Base-by-base conservation (phyloP, 2,113 vertebrate genomes). In the Neolamprologus longior region DNA sequence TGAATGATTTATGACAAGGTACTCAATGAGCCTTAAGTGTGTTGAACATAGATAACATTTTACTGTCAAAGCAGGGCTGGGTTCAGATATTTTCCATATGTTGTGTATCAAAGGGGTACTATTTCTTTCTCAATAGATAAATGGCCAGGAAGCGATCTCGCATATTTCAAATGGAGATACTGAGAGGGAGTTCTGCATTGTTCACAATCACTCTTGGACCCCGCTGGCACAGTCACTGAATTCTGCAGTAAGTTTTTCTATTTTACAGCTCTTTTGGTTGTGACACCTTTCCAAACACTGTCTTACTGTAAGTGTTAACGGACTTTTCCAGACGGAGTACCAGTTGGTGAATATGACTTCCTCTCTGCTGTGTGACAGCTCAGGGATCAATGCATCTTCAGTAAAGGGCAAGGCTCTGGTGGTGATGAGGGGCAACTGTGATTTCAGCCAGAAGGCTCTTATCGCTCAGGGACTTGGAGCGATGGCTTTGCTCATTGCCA, bases 341-440 rank as follows among this genome's bases (percentile, higher is more conserved):
- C 35, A 85, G 3, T 88, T 99, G 94, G 95, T 97, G 91, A 97
- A 98, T 91, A 53, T 98, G 95, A 98, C 94, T 2, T 95, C 92
- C 47, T 96, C 87, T 3, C 8, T 87, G 21, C 96, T 99, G 63
- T 99, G 99, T 92, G 94, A 94, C 15, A 1, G 7, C n/a, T 88
- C 95, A 31, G 97, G 96, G 5, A 73, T 96, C 88, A 94, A 84
- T 63, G 61, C 95, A 31, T 94, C 10, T 3, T 11, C 81, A 54
- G 80, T 98, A 55, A 95, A 94, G 86, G 96, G 96, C 78, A 97
- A 95, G 89, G 97, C 97, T 1, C 82, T 98, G 84, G 97, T 97
- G 35, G 98, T 99, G 52, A 96, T 96, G 95, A 94, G 95, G 33
- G 98, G 97, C 6, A 92, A 95, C 19, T 99, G 98, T 93, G 57